A percentile compares a stretch with the other conserved stretches of the same genome.
Conservation (phyloP, 2,888 invertebrate genomes). For the Drosophila multiciliata region DNA sequence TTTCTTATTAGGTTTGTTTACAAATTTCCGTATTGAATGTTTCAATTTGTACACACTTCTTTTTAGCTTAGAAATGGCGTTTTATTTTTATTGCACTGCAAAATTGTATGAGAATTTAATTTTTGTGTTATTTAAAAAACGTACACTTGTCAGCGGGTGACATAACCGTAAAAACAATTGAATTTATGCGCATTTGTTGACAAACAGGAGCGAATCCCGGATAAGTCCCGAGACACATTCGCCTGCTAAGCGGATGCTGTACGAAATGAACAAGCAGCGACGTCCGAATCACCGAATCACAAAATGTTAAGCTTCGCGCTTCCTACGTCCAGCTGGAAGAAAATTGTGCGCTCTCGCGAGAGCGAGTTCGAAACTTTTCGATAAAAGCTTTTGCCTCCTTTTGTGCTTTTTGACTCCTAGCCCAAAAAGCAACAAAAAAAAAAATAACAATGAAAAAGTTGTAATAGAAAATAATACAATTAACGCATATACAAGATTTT, state of each 20-base stretch:
- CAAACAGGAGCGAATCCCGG: slow-evolving; percentile 45
- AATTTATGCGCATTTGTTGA: slow-evolving; percentile 61
- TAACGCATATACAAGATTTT: slow-evolving; percentile 51
- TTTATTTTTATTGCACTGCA: slow-evolving; percentile 32
- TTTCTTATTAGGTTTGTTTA: slow-evolving; percentile 15
- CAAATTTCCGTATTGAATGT: neutral
- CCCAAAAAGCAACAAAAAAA: neutral
- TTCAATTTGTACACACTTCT: neutral
- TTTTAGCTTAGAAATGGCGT: neutral
- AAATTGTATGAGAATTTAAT: neutral
- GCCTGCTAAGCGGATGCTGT: slow-evolving; percentile 58
- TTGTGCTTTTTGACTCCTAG: slow-evolving; percentile 52
- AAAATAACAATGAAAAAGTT: slow-evolving; percentile 32
- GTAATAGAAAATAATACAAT: slow-evolving; percentile 60
- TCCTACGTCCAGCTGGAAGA: slow-evolving; percentile 34
- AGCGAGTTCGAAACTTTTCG: slow-evolving; percentile 37
- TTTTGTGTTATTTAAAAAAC: slow-evolving; percentile 1
- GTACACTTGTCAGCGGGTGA: slow-evolving; percentile 39
- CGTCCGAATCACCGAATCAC: slow-evolving; percentile 7
- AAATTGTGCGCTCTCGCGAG: neutral
- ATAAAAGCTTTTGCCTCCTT: slow-evolving; percentile 34
- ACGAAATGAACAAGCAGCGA: slow-evolving; percentile 43
- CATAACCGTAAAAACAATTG: slow-evolving; percentile 54
- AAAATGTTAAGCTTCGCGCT: slow-evolving; percentile 15
- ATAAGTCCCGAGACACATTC: slow-evolving; percentile 31